phyloP scores from a whole-genome alignment of 2,797 vertebrate species.

The Lycodopsis pacificus region DNA sequence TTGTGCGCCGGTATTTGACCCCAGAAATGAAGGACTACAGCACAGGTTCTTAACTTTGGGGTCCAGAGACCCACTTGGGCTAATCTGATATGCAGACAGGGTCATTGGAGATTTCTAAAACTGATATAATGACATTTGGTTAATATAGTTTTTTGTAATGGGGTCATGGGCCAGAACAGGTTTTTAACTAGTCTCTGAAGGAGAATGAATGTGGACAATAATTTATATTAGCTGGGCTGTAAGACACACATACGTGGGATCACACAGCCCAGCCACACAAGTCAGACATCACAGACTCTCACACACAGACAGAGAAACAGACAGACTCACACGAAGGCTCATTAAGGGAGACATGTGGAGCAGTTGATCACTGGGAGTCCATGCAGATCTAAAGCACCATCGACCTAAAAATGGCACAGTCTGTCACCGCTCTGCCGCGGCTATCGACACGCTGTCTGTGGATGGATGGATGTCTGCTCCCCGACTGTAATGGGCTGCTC shows the following conservation, averaged over 20 bases:
- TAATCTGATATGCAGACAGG: neutral
- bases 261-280: conserved; percentile 2
- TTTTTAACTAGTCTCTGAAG: conserved; percentile 12
- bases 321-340: conserved; percentile 33
- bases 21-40: neutral
- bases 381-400: conserved; percentile 63
- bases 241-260: conserved; percentile 3
- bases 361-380: conserved; percentile 60
- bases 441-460: conserved; percentile 64
- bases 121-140: neutral
- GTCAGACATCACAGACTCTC: conserved; percentile 22
- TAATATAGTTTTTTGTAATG: neutral
- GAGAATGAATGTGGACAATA: conserved; percentile 10
- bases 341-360: conserved; percentile 59
- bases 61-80: neutral
- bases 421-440: conserved; percentile 43
- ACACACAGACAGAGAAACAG: conserved; percentile 5
- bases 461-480: conserved; percentile 54
- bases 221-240: conserved; percentile 20
- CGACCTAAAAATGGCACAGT: conserved; percentile 57
- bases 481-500: conserved; percentile 63
- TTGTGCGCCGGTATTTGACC: too few species aligned
- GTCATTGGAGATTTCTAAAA: neutral
- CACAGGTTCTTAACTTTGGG: neutral
- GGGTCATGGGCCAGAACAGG: conserved; percentile 21